Evolutionary conservation across 2,797 vertebrate genomes (phyloP), one percentile per base, ranked within the genome.

Genomic region (Momotus momota): DNA sequence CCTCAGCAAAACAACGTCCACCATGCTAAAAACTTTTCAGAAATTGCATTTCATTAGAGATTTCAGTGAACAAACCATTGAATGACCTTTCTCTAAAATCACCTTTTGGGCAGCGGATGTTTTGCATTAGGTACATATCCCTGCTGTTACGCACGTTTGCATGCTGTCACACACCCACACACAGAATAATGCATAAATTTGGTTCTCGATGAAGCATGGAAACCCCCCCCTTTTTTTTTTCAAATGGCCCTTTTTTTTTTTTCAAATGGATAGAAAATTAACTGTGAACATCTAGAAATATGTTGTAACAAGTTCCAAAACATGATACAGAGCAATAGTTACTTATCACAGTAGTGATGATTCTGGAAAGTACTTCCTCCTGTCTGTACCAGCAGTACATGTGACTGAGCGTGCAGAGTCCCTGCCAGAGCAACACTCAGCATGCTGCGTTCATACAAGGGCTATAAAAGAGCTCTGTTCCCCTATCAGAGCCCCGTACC

Each of bases 401-500:
- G 33, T 25, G 51, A 3, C 29, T 2, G 45, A 41, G 27, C 12
- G 1, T 6, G 31, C 51, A 7, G 10, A 25, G 60, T 27, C 55
- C 61, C 22, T 25, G 9, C 51, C 43, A 10, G 5, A 67, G 62
- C 54, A 22, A 27, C 49, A 15, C 29, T 1, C n/a, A 57, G 70
- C 54, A 22, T 0, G 1, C 15, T 43, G 10, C 0, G 10, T 26
- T 27, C 17, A 31, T 10, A 10, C 2, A 2, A 33, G 62, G 54
- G 41, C 7, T 23, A 7, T 4, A 25, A 49, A 23, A 0, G 1
- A 52, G 52, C 45, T 33, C 45, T 8, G 0, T 21, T 52, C 19
- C 46, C 38, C 67, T 41, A 4, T 14, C 26, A 4, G 43, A 13
- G 61, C 7, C 64, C 43, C 77, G 48, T n/a, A 18, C 29, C 16